phyloP scores from a whole-genome alignment of 2,797 vertebrate genomes.

The Bryconaethiops microstoma region DNA sequence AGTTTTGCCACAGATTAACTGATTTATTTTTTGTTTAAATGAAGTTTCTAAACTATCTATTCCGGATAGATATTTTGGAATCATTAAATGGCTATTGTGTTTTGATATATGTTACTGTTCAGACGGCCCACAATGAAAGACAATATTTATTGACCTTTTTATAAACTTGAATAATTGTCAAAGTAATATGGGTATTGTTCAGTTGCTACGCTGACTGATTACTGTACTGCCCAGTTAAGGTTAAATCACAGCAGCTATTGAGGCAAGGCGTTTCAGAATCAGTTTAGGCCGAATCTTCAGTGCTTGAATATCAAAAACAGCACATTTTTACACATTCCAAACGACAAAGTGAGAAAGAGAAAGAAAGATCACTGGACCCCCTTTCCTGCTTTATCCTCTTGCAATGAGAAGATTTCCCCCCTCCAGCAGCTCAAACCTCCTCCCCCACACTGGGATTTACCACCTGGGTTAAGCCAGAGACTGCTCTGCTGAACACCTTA shows the following conservation, averaged over 20 bases:
- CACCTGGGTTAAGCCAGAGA: conserved; percentile 16
- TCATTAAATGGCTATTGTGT: too few relatives aligned
- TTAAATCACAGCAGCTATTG: neutral
- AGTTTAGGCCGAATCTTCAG: neutral
- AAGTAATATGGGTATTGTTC: neutral
- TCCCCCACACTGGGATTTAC: conserved; percentile 19
- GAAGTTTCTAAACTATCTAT: too few relatives aligned
- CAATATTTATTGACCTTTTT: neutral
- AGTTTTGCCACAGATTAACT: too few relatives aligned
- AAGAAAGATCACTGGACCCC: conserved; percentile 4
- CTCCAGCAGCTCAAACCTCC: conserved; percentile 15
- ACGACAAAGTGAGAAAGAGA: conserved; percentile 1
- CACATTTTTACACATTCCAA: conserved; percentile 16
- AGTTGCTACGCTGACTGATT: neutral
- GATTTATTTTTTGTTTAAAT: too few relatives aligned
- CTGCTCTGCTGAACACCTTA: neutral
- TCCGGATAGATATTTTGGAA: too few relatives aligned
- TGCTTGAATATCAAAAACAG: conserved; percentile 16
- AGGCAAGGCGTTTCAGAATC: neutral
- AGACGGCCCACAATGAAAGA: too few relatives aligned
- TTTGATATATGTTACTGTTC: too few relatives aligned
- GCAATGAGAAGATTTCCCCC: neutral
- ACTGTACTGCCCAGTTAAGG: neutral
- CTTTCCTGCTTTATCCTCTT: conserved; percentile 14
- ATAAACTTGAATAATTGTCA: neutral